A percentile compares a stretch with the other conserved stretches of the same genome.
Conservation (phyloP, 2,888 invertebrate species). For the Celastrina argiolus region DNA sequence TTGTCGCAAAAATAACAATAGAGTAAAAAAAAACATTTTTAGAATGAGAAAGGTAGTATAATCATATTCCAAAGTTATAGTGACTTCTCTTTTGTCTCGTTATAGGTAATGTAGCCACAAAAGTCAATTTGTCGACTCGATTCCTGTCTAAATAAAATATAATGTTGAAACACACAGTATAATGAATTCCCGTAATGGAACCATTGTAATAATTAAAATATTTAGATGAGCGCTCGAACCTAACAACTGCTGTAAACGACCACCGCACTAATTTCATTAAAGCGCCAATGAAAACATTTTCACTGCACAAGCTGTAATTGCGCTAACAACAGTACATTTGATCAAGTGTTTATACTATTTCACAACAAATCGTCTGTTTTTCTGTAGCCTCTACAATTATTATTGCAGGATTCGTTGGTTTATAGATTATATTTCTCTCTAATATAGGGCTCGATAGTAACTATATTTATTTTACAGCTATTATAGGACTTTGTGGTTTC, state of each 20-base stretch:
- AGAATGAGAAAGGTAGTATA: too few relatives aligned
- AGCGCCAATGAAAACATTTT: constrained; percentile 27
- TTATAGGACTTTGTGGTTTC: too few relatives aligned
- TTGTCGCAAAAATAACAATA: too few relatives aligned
- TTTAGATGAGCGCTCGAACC: constrained; percentile 19
- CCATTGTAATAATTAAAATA: constrained; percentile 14
- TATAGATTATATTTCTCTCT: too few relatives aligned
- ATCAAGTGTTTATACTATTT: neutral
- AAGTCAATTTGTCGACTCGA: neutral
- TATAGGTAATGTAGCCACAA: neutral
- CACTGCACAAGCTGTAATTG: constrained; percentile 25
- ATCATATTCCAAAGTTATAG: too few relatives aligned
- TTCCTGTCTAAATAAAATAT: neutral
- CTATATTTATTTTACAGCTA: neutral
- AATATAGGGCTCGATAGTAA: too few relatives aligned
- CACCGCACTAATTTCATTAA: constrained; percentile 28
- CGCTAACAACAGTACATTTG: neutral
- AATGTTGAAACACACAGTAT: neutral
- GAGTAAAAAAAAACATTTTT: too few relatives aligned
- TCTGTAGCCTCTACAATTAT: too few relatives aligned
- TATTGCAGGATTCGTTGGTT: too few relatives aligned
- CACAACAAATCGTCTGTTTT: too few relatives aligned
- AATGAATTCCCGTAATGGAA: neutral
- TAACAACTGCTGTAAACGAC: constrained; percentile 25
- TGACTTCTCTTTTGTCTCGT: neutral